phyloP scores from a whole-genome alignment of 2,888 invertebrate genomes.

The Catocala fraxini region DNA sequence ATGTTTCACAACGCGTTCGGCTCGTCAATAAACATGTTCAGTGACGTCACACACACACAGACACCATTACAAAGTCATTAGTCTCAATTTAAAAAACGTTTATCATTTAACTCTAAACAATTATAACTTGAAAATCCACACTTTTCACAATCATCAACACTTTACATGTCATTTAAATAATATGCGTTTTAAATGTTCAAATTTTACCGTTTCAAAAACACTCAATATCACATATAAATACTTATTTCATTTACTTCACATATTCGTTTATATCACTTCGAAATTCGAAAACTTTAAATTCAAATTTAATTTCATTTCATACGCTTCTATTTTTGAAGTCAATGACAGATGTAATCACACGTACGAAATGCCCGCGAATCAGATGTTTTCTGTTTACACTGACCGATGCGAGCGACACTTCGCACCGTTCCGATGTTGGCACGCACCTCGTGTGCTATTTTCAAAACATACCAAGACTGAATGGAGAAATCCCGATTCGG shows the following conservation, averaged over 20 bases:
- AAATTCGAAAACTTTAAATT: too few relatives aligned
- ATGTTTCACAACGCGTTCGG: constrained; percentile 9
- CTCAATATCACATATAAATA: too few relatives aligned
- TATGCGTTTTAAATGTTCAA: background rate
- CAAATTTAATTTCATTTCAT: too few relatives aligned
- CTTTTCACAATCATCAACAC: background rate
- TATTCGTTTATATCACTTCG: too few relatives aligned
- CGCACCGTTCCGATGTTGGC: constrained; percentile 53
- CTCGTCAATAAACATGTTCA: background rate
- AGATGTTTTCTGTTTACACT: constrained; percentile 65
- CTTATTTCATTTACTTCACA: too few relatives aligned
- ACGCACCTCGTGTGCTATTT: constrained; percentile 60
- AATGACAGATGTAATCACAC: background rate
- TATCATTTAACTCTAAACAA: constrained; percentile 9
- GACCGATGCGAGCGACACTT: constrained; percentile 29
- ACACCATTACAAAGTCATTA: constrained; percentile 40
- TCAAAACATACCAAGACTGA: constrained; percentile 54
- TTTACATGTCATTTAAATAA: background rate
- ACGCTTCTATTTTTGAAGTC: too few relatives aligned
- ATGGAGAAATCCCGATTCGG: constrained; percentile 39
- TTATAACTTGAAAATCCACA: constrained; percentile 5
- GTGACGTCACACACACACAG: constrained; percentile 20
- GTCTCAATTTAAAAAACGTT: constrained; percentile 28
- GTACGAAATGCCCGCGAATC: constrained; percentile 31
- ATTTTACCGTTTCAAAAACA: too few relatives aligned